A percentile compares a stretch with the other conserved stretches of the same genome.
Evolutionary conservation across 2,797 vertebrate species (phyloP).

Genomic region (Muraenolepis orangiensis): DNA sequence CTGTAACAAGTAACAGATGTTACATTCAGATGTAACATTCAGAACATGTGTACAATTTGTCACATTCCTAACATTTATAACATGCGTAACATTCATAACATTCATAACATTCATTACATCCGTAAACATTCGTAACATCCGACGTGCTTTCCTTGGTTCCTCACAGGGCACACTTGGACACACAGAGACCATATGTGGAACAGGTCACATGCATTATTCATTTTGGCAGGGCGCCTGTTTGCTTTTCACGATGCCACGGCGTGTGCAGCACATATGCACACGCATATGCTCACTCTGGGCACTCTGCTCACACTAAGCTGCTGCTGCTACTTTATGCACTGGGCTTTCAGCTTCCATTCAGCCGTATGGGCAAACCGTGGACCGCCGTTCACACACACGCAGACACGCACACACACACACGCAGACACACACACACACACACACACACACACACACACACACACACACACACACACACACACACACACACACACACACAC

Average conservation of each 20-base stretch:
- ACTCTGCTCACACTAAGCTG: neutral
- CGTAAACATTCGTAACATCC: constrained; percentile 12
- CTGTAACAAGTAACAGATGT: too few species aligned
- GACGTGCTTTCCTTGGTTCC: constrained; percentile 54
- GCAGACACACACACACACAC: neutral
- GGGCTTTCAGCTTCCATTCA: constrained; percentile 32
- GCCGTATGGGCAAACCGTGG: constrained; percentile 24
- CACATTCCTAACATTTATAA: too few species aligned
- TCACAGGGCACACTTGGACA: constrained; percentile 42
- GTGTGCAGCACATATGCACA: constrained; percentile 4
- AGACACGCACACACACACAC: too few species aligned
- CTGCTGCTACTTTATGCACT: neutral
- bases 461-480: too few species aligned
- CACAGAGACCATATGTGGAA: constrained; percentile 34
- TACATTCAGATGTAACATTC: too few species aligned
- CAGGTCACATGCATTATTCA: constrained; percentile 49
- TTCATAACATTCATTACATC: neutral
- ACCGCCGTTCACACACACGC: constrained; percentile 3
- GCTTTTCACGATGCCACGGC: constrained; percentile 11
- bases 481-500: neutral
- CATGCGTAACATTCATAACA: neutral
- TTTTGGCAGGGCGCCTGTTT: constrained; percentile 27
- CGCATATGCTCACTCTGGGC: neutral
- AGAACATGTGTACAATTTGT: too few species aligned
- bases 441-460: too few species aligned